Evolutionary conservation across 2,113 vertebrate genomes (phyloP), one percentile per base, ranked within the genome.

Genomic region (Neogale vison): DNA sequence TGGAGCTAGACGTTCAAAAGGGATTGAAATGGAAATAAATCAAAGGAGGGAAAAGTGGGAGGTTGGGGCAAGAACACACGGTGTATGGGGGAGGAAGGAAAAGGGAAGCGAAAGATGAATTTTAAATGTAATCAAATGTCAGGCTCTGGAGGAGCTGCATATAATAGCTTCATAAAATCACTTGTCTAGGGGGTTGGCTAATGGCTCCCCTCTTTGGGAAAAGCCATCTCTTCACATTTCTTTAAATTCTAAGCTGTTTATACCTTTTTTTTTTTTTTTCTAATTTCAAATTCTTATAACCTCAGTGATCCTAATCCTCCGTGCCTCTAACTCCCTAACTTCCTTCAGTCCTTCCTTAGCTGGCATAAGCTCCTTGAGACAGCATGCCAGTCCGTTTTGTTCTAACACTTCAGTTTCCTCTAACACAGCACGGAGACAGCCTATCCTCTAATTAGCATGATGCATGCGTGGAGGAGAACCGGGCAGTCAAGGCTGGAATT

Each of bases 401-500:
- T 94, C 69, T 97, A 92, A 85, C 82, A 72, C 69, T 84, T 97
- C 47, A 17, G 50, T 85, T 92, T 84, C 97, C 94, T 97, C 97
- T 98, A 98, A 98, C 98, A 89, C 98, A 98, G 99, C 99, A 99
- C 99, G 99, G 90, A 67, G 36, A 81, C 52, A 74, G 87, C 39
- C 88, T 63, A 47, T 67, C 9, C 39, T 69, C 69, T 42, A 47
- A 95, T 59, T 95, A 95, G 98, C 98, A 98, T 96, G 98, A 77
- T 96, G 98, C 98, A 97, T 97, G 98, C 21, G 4, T 92, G 42
- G 57, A 97, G 89, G 93, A 17, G 52, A 79, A 90, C 45, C 47
- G 61, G 89, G 65, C 21, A 59, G 52, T 69, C 1, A 4, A 79
- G 90, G 84, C 20, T 85, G 52, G 82, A 86, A 67, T 92, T 31